Conservation (phyloP, 2,888 invertebrate genomes). For the Heteropelma amictum region DNA sequence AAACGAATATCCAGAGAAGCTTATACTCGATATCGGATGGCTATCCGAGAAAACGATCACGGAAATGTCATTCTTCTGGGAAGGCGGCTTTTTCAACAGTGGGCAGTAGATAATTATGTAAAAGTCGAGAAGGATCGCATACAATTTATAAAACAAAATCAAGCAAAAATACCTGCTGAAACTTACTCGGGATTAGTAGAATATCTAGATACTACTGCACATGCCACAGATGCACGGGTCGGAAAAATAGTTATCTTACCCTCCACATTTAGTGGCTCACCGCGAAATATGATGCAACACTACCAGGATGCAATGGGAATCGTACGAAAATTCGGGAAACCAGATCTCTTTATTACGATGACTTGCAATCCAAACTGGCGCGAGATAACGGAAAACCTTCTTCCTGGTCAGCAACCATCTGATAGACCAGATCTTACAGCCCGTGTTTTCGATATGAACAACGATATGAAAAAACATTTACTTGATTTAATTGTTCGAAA, state of each 20-base stretch:
- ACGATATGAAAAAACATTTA: constrained; percentile 47
- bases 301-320: constrained; percentile 77
- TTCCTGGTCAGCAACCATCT: too few relatives aligned
- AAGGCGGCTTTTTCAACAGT: constrained; percentile 40
- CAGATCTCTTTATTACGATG: constrained; percentile 60
- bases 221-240: too few relatives aligned
- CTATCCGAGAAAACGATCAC: constrained; percentile 19
- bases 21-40: constrained; percentile 44
- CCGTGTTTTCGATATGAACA: constrained; percentile 57
- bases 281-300: constrained; percentile 70
- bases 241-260: too few relatives aligned
- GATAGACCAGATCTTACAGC: too few relatives aligned
- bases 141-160: too few relatives aligned
- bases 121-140: too few relatives aligned
- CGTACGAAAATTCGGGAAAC: constrained; percentile 74
- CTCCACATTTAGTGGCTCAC: constrained; percentile 70
- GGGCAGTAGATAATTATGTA: too few relatives aligned
- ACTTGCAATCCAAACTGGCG: too few relatives aligned
- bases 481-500: constrained; percentile 44
- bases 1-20: constrained; percentile 32
- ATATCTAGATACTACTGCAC: too few relatives aligned
- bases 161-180: too few relatives aligned
- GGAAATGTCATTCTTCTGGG: constrained; percentile 27
- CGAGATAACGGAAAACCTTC: too few relatives aligned
- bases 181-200: too few relatives aligned